phyloP scores from a whole-genome alignment of 2,113 vertebrate genomes.

The Amphilophus citrinellus region DNA sequence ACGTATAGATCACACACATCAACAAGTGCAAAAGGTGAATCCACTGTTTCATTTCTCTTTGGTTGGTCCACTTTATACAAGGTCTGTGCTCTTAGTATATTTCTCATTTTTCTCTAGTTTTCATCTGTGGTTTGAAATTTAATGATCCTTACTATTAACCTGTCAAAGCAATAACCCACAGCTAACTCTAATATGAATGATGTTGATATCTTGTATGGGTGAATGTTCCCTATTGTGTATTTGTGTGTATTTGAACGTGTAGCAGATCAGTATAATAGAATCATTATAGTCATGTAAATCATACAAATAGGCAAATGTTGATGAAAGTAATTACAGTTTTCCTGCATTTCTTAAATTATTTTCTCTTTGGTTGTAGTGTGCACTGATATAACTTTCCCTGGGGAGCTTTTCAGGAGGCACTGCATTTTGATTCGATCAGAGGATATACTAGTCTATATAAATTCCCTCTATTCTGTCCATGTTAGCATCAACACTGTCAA shows the following conservation, averaged over 20 bases:
- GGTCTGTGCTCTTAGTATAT: background rate
- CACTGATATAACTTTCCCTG: slow-evolving; percentile 3
- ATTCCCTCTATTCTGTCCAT: background rate
- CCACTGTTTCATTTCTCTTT: background rate
- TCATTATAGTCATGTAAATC: background rate
- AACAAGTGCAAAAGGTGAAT: background rate
- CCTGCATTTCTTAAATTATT: background rate
- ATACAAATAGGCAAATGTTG: background rate
- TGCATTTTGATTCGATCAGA: slow-evolving; percentile 23
- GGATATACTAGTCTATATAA: background rate
- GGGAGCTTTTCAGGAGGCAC: slow-evolving; percentile 13
- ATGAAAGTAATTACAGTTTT: slow-evolving; percentile 2
- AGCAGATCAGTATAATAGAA: background rate
- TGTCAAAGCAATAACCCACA: slow-evolving; percentile 2
- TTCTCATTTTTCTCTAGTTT: background rate
- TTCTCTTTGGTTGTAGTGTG: background rate
- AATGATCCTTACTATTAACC: slow-evolving; percentile 10
- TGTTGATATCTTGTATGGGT: background rate
- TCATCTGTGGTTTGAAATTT: background rate
- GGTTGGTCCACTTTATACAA: background rate
- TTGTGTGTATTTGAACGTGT: slow-evolving; percentile 8
- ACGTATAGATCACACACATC: background rate
- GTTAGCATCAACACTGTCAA: background rate
- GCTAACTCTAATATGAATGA: slow-evolving; percentile 4
- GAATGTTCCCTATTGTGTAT: slow-evolving; percentile 1